Base-by-base conservation (phyloP, 1,140 invertebrate genomes). In the Drosophila varians region DNA sequence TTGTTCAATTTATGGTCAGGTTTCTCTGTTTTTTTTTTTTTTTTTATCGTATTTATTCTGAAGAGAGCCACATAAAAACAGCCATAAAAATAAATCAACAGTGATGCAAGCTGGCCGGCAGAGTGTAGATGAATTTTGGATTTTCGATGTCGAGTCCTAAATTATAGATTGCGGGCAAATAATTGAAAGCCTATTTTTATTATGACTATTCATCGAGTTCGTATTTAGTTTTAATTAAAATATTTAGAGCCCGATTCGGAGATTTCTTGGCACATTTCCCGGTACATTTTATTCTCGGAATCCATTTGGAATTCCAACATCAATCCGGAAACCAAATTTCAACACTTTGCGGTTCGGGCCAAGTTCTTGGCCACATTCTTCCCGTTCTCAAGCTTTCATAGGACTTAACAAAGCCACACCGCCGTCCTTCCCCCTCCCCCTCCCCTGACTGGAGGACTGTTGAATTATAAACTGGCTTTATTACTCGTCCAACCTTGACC, bases 401-500 rank as follows among this genome's bases (percentile, higher is more conserved):
- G 9, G 48, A 31, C 28, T 36, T 23, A 57, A 68, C 73, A 72
- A 68, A 71, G 52, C 47, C 46, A 25, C 46, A 64, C 47, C 25
- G 14, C 12, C 12, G 36, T 31, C 66, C 25, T 36, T 19, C 4
- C 11, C 2, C 14, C 34, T 28, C 16, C 8, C 26, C 26, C n/a
- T n/a, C n/a, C n/a, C n/a, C n/a, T n/a, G n/a, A 4, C 11, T 12
- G 12, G 36, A 14, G 36, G 61, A 16, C 54, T 83, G 40, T 52
- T 79, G 69, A 79, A 83, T 72, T 86, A 79, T 83, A 73, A 68
- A 83, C 64, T 61, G 64, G 23, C 82, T 66, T 72, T 65, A 79
- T 79, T 75, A 55, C 72, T 61, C 46, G 38, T 53, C 52, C 51
- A 74, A 64, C 73, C 82, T 82, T 86, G 82, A 77, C 82, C 82